Base-by-base conservation (phyloP, 2,113 vertebrate genomes). In the Eublepharis macularius region DNA sequence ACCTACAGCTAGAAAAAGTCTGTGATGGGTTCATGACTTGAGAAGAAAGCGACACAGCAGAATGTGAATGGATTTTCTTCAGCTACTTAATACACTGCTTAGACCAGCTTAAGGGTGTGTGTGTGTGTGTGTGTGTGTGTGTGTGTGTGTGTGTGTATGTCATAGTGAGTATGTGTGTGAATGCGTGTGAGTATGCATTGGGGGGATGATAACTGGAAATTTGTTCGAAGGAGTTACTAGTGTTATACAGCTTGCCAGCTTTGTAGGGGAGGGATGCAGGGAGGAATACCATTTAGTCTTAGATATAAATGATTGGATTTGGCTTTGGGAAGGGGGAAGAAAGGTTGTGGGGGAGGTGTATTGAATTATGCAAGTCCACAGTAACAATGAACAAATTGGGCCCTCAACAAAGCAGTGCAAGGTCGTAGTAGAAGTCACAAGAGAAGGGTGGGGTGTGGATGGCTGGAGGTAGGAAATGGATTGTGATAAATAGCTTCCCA, bases 401-500 rank as follows among this genome's bases (percentile, higher is more conserved):
- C 97, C 96, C 93, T 94, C 94, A 93, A 93, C 96, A 95, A 93
- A 94, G 92, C 95, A 93, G 96, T 89, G 88, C 97, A 98, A 99
- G 98, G 98, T 99, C 98, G 98, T 94, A 85, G 95, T 85, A 95
- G 98, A 98, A 99, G 98, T 98, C 98, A 95, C 90, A 80, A 95
- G 94, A 95, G 94, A 93, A 93, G 94, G 96, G 94, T 95, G 95
- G 41, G 51, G 95, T 92, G 93, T 94, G 96, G 96, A 94, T 96
- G 95, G 97, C 96, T 97, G 97, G 97, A 96, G 95, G 97, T 96
- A 96, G 96, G 97, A 98, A 98, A 97, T 95, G 97, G 97, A 98
- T 98, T 96, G 96, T 98, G 97, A 98, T 98, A 98, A 99, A 99
- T 98, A 96, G 96, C 97, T 97, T 98, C 96, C 96, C 97, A 97